These are phyloP conservation scores for Rissa tridactyla DNA, from an alignment of 2,113 vertebrate genomes.

Conservation along the genomic window DNA sequence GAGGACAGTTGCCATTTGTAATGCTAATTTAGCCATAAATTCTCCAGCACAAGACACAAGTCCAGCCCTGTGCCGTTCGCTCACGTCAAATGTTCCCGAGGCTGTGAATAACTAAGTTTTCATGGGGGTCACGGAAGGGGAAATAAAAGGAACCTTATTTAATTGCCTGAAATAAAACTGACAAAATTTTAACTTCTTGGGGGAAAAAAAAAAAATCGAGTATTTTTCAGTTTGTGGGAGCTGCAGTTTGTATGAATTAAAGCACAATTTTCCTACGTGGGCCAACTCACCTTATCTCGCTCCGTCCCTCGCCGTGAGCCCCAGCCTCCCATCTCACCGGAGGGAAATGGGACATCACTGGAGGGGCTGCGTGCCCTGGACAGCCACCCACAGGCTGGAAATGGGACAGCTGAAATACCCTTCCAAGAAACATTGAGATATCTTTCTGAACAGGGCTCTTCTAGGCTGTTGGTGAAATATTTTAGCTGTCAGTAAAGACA, in stretches of 20 bases:
- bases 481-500: background rate
- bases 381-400: background rate
- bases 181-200: background rate
- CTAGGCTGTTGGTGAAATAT: background rate
- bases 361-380: background rate
- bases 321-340: background rate
- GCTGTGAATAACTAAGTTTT: background rate
- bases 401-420: background rate
- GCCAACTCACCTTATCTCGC: background rate
- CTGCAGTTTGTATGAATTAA: background rate
- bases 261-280: background rate
- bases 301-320: background rate
- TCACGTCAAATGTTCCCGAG: background rate
- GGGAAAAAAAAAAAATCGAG: background rate
- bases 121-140: background rate
- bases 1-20: background rate
- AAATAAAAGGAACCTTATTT: background rate
- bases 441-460: background rate
- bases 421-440: rapidly evolving
- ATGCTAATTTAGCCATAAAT: background rate
- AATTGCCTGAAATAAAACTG: background rate
- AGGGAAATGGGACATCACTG: background rate
- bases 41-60: background rate
- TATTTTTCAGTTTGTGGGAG: background rate
- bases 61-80: background rate